A percentile compares a stretch with the other conserved stretches of the same genome.
phyloP scores from a whole-genome alignment of 2,113 vertebrate species.

The Morone saxatilis region DNA sequence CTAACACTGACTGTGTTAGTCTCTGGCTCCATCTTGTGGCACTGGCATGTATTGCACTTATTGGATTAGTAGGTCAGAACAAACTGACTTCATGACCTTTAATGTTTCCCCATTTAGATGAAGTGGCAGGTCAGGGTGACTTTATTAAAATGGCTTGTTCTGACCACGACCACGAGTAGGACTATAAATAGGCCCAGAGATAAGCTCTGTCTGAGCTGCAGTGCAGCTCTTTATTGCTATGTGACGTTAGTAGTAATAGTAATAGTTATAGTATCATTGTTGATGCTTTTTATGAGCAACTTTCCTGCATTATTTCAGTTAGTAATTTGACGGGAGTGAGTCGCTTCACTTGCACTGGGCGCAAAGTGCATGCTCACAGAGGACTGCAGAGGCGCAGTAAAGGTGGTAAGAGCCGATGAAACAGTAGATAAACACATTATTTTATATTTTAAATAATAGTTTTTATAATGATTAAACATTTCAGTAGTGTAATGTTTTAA shows the following conservation, averaged over 20 bases:
- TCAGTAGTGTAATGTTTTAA: no score
- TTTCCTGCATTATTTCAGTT: no score
- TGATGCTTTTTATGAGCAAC: no score
- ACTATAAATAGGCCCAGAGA: slow-evolving; percentile 22
- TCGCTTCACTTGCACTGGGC: no score
- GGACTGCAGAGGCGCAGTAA: no score
- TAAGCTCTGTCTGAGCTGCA: not conserved
- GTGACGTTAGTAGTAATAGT: no score
- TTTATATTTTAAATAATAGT: no score
- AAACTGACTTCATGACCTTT: slow-evolving; percentile 13
- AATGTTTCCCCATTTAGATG: slow-evolving; percentile 26
- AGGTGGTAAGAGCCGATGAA: no score
- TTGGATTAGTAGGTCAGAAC: not conserved
- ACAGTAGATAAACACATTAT: no score
- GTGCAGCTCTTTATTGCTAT: not conserved
- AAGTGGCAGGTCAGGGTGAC: not conserved
- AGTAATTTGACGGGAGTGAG: no score
- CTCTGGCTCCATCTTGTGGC: slow-evolving; percentile 67
- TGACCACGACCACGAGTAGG: not conserved
- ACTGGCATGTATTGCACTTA: not conserved
- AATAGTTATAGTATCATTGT: not conserved
- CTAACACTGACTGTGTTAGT: not conserved
- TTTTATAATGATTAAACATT: no score
- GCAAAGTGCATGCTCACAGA: no score
- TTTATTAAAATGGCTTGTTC: not conserved